Evolutionary conservation across 1,140 invertebrate species (phyloP).

Genomic region (Phocides pigmalion): DNA sequence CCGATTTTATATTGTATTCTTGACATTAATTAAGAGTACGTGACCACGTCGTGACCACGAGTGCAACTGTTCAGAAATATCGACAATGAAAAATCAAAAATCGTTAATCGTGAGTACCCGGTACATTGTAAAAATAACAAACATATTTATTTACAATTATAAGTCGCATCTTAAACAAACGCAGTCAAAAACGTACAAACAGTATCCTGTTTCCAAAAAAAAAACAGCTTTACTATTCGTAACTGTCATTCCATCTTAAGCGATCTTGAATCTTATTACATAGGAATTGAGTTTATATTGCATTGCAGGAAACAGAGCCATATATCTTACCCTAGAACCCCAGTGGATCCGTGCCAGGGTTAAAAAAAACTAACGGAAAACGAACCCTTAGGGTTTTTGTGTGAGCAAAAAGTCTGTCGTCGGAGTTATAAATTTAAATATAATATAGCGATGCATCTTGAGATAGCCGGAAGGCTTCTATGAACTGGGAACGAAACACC

Average conservation of each 20-base stretch:
- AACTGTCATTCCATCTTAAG: background rate
- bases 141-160: constrained; percentile 6
- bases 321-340: too few species aligned
- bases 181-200: constrained; percentile 6
- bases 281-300: background rate
- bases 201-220: constrained; percentile 44
- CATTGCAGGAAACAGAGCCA: too few species aligned
- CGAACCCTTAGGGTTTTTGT: constrained; percentile 28
- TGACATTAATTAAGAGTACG: too few species aligned
- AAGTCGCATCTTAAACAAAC: constrained; percentile 13
- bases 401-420: constrained; percentile 42
- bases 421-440: constrained; percentile 42
- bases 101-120: too few species aligned
- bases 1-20: too few species aligned
- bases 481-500: background rate
- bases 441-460: constrained; percentile 7
- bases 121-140: too few species aligned
- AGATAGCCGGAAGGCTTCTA: background rate
- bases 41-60: too few species aligned
- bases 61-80: too few species aligned
- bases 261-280: background rate
- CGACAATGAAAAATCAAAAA: too few species aligned
- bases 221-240: constrained; percentile 29
- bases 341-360: too few species aligned
- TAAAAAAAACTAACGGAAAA: constrained; percentile 28